Conservation (phyloP, 2,888 invertebrate genomes). For the Tyria jacobaeae region DNA sequence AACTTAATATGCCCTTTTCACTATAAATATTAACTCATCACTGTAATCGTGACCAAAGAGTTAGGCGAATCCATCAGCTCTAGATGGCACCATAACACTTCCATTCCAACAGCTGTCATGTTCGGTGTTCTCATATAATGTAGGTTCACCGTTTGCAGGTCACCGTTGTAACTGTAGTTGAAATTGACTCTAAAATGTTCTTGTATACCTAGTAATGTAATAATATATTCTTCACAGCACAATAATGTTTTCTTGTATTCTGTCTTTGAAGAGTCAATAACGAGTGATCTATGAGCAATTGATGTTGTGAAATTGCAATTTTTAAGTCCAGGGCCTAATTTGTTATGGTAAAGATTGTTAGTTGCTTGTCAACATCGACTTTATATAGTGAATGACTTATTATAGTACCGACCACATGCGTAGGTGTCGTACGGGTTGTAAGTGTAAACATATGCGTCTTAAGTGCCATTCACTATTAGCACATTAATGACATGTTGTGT, state of each 20-base stretch:
- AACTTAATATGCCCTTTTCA: no score
- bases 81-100: slow-evolving; percentile 11
- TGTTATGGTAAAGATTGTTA: slow-evolving; percentile 53
- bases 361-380: slow-evolving; percentile 58
- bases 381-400: slow-evolving; percentile 52
- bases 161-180: slow-evolving; percentile 24
- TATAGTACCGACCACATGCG: slow-evolving; percentile 66
- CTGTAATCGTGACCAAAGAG: no score
- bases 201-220: slow-evolving; percentile 31
- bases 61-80: no score
- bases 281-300: slow-evolving; percentile 45
- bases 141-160: slow-evolving; percentile 12
- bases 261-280: slow-evolving; percentile 44
- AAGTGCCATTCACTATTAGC: slow-evolving; percentile 55
- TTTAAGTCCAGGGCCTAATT: slow-evolving; percentile 55
- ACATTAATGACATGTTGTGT: slow-evolving; percentile 53
- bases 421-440: slow-evolving; percentile 70
- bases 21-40: no score
- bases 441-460: slow-evolving; percentile 57
- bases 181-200: slow-evolving; percentile 34
- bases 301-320: slow-evolving; percentile 62
- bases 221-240: slow-evolving; percentile 40
- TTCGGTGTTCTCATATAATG: slow-evolving; percentile 26
- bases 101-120: slow-evolving; percentile 23
- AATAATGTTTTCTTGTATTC: slow-evolving; percentile 20